phyloP scores from a whole-genome alignment of 2,888 invertebrate species.

The Agrilus mali region DNA sequence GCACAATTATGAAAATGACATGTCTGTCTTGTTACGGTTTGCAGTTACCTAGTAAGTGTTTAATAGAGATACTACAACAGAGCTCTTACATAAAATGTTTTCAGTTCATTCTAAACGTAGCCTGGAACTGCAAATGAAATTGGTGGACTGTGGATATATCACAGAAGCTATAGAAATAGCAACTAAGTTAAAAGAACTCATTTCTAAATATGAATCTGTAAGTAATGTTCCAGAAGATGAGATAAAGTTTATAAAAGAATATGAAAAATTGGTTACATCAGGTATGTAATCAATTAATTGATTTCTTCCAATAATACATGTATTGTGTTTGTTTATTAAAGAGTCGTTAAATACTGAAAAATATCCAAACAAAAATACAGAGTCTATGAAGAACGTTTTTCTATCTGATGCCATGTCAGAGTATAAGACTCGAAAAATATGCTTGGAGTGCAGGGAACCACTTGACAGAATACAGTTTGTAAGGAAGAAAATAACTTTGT shows the following conservation, averaged over 20 bases:
- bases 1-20: slow-evolving; percentile 50
- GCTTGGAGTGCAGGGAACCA: slow-evolving; percentile 40
- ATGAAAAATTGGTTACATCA: slow-evolving; percentile 16
- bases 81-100: slow-evolving; percentile 11
- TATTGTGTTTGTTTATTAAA: slow-evolving; percentile 9
- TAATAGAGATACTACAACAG: too few species aligned
- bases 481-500: slow-evolving; percentile 41
- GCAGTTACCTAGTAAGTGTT: slow-evolving; percentile 39
- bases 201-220: slow-evolving; percentile 16
- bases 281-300: slow-evolving; percentile 8
- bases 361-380: slow-evolving; percentile 23
- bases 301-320: not conserved
- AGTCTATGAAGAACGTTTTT: slow-evolving; percentile 23
- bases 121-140: slow-evolving; percentile 49
- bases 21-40: slow-evolving; percentile 60
- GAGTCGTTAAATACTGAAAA: slow-evolving; percentile 20
- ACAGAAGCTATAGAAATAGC: slow-evolving; percentile 56
- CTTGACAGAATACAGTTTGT: slow-evolving; percentile 44
- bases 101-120: slow-evolving; percentile 31
- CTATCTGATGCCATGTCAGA: slow-evolving; percentile 19
- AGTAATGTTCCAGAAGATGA: slow-evolving; percentile 22
- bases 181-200: slow-evolving; percentile 17
- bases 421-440: slow-evolving; percentile 35
- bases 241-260: slow-evolving; percentile 21
- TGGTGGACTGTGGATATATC: slow-evolving; percentile 62